phyloP scores from a whole-genome alignment of 1,140 invertebrate genomes.

The Chionoecetes opilio region DNA sequence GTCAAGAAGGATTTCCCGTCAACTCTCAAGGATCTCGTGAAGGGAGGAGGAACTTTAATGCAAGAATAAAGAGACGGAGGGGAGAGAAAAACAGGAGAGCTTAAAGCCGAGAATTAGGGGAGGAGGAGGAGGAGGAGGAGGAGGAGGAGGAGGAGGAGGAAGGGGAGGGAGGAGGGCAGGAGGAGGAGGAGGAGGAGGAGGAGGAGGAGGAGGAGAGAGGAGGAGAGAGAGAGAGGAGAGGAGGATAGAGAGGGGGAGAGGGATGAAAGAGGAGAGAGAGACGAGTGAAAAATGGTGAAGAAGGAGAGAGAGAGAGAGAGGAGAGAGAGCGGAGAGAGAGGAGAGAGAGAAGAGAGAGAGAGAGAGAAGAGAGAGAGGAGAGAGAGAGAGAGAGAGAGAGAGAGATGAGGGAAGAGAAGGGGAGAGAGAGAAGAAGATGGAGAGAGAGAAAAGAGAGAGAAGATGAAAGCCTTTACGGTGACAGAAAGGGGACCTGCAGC shows the following conservation, averaged over 20 bases:
- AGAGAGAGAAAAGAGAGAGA: not conserved
- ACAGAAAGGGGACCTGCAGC: too few species aligned
- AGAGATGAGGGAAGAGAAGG: not conserved
- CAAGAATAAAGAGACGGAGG: not conserved
- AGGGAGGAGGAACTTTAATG: not conserved
- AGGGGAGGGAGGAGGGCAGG: not conserved
- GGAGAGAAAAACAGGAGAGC: too few species aligned
- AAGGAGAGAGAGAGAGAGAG: not conserved
- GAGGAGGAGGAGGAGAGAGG: not conserved
- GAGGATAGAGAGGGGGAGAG: not conserved
- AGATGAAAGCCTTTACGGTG: not conserved
- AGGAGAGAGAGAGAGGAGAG: not conserved
- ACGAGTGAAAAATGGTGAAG: not conserved
- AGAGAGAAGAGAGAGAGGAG: not conserved
- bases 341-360: not conserved
- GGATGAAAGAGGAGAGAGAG: not conserved
- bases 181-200: not conserved
- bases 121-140: not conserved
- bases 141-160: not conserved
- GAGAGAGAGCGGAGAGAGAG: not conserved
- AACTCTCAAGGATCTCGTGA: not conserved
- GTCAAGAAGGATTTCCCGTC: not conserved
- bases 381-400: slow-evolving; percentile 28
- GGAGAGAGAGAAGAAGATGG: not conserved
- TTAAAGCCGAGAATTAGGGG: too few species aligned